A percentile compares a stretch with the other conserved stretches of the same genome.
Conservation (phyloP, 2,797 vertebrate genomes). For the Erithacus rubecula region DNA sequence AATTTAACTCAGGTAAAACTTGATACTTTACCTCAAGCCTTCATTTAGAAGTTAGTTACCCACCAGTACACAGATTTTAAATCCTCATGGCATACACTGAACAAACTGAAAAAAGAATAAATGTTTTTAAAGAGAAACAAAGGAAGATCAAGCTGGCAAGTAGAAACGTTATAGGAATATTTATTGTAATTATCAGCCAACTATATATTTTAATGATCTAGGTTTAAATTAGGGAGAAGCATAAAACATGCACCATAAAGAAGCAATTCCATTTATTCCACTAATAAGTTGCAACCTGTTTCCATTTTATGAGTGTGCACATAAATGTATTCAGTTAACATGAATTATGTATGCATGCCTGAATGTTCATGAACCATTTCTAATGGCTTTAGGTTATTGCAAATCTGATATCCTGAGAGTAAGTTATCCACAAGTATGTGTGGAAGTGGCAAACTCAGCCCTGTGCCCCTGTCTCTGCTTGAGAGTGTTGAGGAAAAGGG, state of each 20-base stretch:
- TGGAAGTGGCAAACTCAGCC: not conserved
- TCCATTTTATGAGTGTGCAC: not conserved
- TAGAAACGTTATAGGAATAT: not conserved
- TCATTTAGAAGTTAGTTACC: not conserved
- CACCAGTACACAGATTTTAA: not conserved
- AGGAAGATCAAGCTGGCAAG: not conserved
- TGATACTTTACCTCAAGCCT: not conserved
- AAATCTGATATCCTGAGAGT: constrained; percentile 6
- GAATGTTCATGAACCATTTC: constrained; percentile 18
- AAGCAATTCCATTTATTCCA: constrained; percentile 50
- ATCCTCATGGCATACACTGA: not conserved
- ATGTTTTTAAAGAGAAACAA: not conserved
- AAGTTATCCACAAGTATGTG: not conserved
- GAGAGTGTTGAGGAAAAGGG: not conserved
- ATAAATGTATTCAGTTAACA: constrained; percentile 25
- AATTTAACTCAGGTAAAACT: not conserved
- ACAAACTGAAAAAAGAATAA: not conserved
- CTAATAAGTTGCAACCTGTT: constrained; percentile 59
- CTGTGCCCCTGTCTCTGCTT: not conserved
- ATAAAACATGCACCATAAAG: constrained; percentile 10
- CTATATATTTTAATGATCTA: constrained; percentile 22
- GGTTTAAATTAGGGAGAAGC: constrained; percentile 31
- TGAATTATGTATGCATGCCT: constrained; percentile 26
- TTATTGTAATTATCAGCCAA: constrained; percentile 16
- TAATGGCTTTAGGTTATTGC: constrained; percentile 24